Evolutionary conservation across 2,797 vertebrate species (phyloP).

Genomic region (Danio kyathit): DNA sequence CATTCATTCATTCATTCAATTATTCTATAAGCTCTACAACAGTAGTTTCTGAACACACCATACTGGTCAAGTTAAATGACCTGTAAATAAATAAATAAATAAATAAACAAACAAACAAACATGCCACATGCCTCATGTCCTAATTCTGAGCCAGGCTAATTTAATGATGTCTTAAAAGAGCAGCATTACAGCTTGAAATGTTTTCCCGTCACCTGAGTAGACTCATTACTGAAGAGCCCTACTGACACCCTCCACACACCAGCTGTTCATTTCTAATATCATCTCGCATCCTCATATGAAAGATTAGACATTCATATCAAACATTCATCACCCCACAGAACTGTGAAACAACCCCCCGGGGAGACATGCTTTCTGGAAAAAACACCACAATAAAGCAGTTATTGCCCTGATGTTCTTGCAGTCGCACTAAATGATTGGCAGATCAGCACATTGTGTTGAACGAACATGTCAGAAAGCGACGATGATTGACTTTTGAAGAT

Average conservation of each 20-base stretch:
- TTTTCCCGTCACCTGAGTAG: slow-evolving; percentile 31
- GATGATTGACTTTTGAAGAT: slow-evolving; percentile 2
- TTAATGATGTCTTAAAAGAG: slow-evolving; percentile 30
- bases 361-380: not conserved
- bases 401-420: slow-evolving; percentile 21
- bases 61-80: not conserved
- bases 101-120: too few species aligned
- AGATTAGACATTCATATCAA: slow-evolving; percentile 36
- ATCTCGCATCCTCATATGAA: not conserved
- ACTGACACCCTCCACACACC: slow-evolving; percentile 13
- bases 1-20: too few species aligned
- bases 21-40: not conserved
- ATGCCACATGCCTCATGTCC: not conserved
- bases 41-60: not conserved
- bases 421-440: slow-evolving; percentile 24
- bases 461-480: slow-evolving; percentile 1
- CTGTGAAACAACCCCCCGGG: slow-evolving; percentile 12
- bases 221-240: slow-evolving; percentile 31
- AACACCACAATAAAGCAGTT: slow-evolving; percentile 23
- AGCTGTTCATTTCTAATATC: slow-evolving; percentile 25
- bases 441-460: slow-evolving; percentile 5
- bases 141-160: not conserved
- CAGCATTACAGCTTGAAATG: slow-evolving; percentile 8
- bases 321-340: slow-evolving; percentile 37
- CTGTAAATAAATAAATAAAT: too few species aligned